Evolutionary conservation across 2,888 invertebrate species (phyloP).

Genomic region (Dinocampus coccinellae): DNA sequence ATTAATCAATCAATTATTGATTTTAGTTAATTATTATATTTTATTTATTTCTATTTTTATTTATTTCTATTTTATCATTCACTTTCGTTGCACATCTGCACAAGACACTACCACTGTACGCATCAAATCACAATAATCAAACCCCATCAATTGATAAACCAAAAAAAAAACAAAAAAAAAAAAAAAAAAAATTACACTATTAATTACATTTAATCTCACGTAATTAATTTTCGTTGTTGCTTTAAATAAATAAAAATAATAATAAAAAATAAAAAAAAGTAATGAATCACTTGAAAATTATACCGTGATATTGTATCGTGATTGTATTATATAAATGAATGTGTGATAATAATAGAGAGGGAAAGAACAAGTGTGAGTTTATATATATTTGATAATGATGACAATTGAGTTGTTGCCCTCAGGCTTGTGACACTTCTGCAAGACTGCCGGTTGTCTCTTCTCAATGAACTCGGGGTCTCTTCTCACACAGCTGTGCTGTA

Average conservation of each 20-base stretch:
- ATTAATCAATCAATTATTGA: neutral
- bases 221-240: too few species aligned
- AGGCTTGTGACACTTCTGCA: conserved; percentile 48
- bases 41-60: neutral
- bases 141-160: neutral
- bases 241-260: too few species aligned
- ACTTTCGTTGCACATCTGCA: neutral
- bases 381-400: conserved; percentile 12
- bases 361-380: too few species aligned
- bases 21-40: neutral
- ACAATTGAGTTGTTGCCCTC: conserved; percentile 39
- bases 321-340: too few species aligned
- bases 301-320: too few species aligned
- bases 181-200: too few species aligned
- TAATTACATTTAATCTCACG: too few species aligned
- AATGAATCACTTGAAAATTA: too few species aligned
- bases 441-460: conserved; percentile 42
- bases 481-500: neutral
- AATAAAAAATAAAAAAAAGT: too few species aligned
- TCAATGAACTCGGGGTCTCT: conserved; percentile 34
- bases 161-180: too few species aligned
- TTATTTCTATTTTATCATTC: neutral
- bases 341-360: too few species aligned
- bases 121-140: neutral
- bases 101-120: neutral